Base-by-base conservation (phyloP, 2,797 vertebrate species). In the Myoxocephalus aenaeus region DNA sequence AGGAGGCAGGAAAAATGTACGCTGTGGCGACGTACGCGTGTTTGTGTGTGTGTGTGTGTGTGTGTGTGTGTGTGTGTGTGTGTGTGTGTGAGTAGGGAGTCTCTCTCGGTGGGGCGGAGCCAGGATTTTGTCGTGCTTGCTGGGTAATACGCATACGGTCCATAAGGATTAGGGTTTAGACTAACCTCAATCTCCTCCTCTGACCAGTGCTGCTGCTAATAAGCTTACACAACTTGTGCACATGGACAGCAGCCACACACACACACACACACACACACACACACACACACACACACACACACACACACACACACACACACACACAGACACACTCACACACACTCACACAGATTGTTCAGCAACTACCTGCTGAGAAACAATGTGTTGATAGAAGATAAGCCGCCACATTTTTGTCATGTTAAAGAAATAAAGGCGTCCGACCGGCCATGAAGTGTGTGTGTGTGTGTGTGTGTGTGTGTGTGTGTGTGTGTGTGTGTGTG, bases 111-210 rank as follows among this genome's bases (percentile, higher is more conserved):
- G 61, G 74, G 90, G 85, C 0, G 87, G 82, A 66, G 83, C 69
- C 77, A 69, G 82, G 77, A 82, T 79, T 80, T 77, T 89, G 90
- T 81, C 70, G 75, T 90, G 93, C 93, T 90, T 90, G 89, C 93
- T 85, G 86, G 92, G 92, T 93, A 96, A 94, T 94, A 95, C 90
- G 92, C 96, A 95, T 90, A 90, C 92, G 91, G 93, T 94, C 93
- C 92, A 94, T 11, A 70, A 92, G 95, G 96, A 96, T 98, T 97
- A 95, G 79, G 90, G 92, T 92, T 96, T 96, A 96, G 96, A 97
- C 95, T 95, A 96, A 95, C 96, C 94, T 87, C 94, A 94, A 96
- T 98, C 96, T 96, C 95, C 88, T 91, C 93, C 93, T 94, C 94
- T 95, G 92, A 94, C 87, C 88, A 92, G 70, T 81, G 92, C 90